Evolutionary conservation across 2,113 vertebrate genomes (phyloP).

Genomic region (Silurus meridionalis): DNA sequence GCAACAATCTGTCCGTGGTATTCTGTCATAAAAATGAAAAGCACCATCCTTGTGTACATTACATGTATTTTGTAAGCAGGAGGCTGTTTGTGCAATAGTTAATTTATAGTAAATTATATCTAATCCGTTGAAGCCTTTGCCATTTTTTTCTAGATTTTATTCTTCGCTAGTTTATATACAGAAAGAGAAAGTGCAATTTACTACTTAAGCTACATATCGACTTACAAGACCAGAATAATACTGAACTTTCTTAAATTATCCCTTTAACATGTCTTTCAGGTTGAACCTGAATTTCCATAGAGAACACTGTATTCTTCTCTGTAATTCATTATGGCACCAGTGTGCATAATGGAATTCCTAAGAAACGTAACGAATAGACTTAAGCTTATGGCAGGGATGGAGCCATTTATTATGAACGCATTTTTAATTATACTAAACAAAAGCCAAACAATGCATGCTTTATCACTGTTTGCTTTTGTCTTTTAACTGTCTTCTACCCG

Average conservation of each 20-base stretch:
- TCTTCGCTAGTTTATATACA: background rate
- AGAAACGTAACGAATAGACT: background rate
- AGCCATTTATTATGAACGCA: background rate
- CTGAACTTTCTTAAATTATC: background rate
- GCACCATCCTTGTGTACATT: background rate
- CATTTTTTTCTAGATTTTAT: background rate
- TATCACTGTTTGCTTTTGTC: background rate
- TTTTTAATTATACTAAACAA: background rate
- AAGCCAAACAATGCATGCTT: background rate
- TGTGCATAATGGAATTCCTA: background rate
- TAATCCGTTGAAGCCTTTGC: background rate
- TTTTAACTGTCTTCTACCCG: background rate
- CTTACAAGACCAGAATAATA: background rate
- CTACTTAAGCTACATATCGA: background rate
- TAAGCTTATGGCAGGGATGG: background rate
- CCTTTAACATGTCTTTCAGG: background rate
- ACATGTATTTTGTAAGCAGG: background rate
- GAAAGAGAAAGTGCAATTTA: background rate
- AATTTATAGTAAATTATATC: background rate
- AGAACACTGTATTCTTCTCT: background rate
- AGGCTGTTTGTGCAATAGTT: background rate
- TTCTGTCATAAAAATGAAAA: background rate
- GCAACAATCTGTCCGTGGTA: background rate
- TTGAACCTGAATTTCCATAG: background rate
- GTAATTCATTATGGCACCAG: background rate